Evolutionary conservation across 2,797 vertebrate genomes (phyloP).

Genomic region (Novumbra hubbsi): DNA sequence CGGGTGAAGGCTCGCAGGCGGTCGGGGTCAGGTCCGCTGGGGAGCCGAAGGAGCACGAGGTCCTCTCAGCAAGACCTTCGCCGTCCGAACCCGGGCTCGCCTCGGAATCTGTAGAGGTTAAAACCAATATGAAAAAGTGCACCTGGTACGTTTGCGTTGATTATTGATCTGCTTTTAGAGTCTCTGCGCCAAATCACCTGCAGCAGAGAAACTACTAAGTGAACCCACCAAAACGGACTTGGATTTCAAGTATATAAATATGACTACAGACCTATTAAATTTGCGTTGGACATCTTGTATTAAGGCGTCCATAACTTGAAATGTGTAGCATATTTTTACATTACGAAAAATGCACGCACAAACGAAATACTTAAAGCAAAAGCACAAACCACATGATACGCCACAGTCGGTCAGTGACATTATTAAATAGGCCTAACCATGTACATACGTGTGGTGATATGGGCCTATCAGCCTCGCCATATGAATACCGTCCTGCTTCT

Average conservation of each 20-base stretch:
- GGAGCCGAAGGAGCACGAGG: slow-evolving; percentile 89
- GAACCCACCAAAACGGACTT: neutral
- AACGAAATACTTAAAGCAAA: neutral
- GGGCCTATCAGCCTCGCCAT: no score
- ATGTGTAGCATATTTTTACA: neutral
- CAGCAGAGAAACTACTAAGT: slow-evolving; percentile 12
- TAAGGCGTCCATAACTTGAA: neutral
- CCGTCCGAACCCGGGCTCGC: slow-evolving; percentile 94
- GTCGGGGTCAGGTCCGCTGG: slow-evolving; percentile 80
- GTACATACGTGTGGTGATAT: no score
- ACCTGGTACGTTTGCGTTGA: slow-evolving; percentile 21
- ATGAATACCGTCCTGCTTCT: no score
- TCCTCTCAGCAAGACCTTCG: slow-evolving; percentile 88
- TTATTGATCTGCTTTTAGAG: slow-evolving; percentile 2
- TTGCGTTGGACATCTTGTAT: neutral
- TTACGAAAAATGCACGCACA: neutral
- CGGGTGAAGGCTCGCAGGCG: slow-evolving; percentile 77
- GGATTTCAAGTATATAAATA: neutral
- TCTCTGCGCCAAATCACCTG: slow-evolving; percentile 54
- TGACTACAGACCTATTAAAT: neutral
- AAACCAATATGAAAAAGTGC: slow-evolving; percentile 41
- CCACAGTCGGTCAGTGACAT: no score
- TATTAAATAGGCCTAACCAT: no score
- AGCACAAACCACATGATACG: no score
- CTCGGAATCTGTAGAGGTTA: slow-evolving; percentile 82